These are phyloP conservation scores for Thrips palmi DNA, from an alignment of 1,140 invertebrate genomes.

Conservation along the genomic window DNA sequence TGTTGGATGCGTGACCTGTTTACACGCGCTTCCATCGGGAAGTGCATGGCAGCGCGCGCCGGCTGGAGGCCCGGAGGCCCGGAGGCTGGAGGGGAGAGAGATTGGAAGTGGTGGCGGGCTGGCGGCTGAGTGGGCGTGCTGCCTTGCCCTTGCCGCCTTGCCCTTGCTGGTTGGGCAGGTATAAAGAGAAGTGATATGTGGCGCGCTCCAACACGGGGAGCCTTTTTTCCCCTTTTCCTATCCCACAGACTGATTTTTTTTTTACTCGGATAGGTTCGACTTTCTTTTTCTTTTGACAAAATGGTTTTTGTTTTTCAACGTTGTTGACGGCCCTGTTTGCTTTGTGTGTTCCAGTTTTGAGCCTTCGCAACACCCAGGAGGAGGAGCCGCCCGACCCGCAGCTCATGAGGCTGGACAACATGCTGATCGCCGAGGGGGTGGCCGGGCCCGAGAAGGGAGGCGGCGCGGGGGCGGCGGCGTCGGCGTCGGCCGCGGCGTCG, in stretches of 20 bases:
- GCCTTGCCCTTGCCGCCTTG: too few species aligned
- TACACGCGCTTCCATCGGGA: too few species aligned
- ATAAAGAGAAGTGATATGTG: too few species aligned
- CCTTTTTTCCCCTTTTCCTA: too few species aligned
- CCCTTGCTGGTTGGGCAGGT: too few species aligned
- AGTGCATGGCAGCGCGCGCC: too few species aligned
- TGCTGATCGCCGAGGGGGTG: slow-evolving; percentile 98
- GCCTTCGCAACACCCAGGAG: slow-evolving; percentile 90
- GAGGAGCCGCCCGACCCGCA: slow-evolving; percentile 98
- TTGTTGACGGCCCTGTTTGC: slow-evolving; percentile 1
- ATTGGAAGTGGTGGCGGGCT: too few species aligned
- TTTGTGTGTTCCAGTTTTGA: slow-evolving; percentile 54
- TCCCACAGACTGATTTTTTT: background rate
- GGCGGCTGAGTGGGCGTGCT: too few species aligned
- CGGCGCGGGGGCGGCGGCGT: slow-evolving; percentile 76
- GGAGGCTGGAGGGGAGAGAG: too few species aligned
- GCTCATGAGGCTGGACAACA: slow-evolving; percentile 96
- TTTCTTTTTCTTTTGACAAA: slow-evolving; percentile 13
- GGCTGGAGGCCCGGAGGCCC: too few species aligned
- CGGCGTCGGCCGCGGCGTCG: slow-evolving; percentile 73
- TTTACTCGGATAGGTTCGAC: slow-evolving; percentile 8
- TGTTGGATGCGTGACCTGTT: too few species aligned
- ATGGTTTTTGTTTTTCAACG: slow-evolving; percentile 3
- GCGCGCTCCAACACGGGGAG: too few species aligned
- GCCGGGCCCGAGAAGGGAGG: slow-evolving; percentile 95